These are phyloP conservation scores for Augochlorella aurata DNA, from an alignment of 2,888 invertebrate genomes.

Conservation along the genomic window DNA sequence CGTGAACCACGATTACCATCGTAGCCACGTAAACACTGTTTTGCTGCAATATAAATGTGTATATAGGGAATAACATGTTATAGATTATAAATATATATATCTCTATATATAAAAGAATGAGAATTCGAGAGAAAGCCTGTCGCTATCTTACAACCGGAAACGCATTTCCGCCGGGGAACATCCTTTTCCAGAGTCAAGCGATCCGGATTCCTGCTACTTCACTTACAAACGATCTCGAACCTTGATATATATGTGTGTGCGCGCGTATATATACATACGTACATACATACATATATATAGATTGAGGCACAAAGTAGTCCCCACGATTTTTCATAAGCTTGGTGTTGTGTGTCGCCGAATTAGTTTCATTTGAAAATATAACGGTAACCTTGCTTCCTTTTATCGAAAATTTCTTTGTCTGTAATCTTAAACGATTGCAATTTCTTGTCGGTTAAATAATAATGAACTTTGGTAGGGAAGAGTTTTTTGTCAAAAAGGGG, in stretches of 20 bases:
- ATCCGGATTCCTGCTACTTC: neutral
- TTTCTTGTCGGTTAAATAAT: too few species aligned
- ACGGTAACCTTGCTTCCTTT: too few species aligned
- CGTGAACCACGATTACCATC: constrained; percentile 44
- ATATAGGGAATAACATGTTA: constrained; percentile 78
- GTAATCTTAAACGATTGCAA: too few species aligned
- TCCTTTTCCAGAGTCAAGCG: neutral
- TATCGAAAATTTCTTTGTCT: too few species aligned
- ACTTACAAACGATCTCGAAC: neutral
- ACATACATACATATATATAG: too few species aligned
- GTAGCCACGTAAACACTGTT: constrained; percentile 66
- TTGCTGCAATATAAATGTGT: constrained; percentile 82
- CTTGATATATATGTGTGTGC: neutral
- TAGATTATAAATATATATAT: constrained; percentile 73
- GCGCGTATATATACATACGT: neutral
- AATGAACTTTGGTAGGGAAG: too few species aligned
- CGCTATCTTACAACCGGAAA: constrained; percentile 66
- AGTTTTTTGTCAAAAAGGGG: too few species aligned
- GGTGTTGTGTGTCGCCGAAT: too few species aligned
- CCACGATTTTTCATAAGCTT: too few species aligned
- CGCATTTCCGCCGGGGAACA: constrained; percentile 72
- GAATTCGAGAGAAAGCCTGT: constrained; percentile 71
- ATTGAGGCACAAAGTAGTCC: too few species aligned
- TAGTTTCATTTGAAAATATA: too few species aligned
- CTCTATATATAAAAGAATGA: constrained; percentile 72